phyloP scores from a whole-genome alignment of 2,113 vertebrate species.

The Colistium nudipinnis region DNA sequence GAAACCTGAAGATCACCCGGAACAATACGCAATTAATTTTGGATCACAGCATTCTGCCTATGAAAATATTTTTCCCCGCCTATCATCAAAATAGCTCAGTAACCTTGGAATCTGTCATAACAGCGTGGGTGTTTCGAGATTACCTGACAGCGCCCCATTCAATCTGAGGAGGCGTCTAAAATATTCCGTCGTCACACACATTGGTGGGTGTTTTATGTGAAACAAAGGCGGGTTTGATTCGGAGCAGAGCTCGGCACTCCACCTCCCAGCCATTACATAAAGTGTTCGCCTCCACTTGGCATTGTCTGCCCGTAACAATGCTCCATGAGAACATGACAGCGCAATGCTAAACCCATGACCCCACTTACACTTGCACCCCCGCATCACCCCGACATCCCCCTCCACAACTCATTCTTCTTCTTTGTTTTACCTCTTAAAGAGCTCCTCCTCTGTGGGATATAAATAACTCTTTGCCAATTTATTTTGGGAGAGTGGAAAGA shows the following conservation, averaged over 20 bases:
- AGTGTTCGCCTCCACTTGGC: constrained; percentile 67
- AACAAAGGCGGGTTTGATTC: constrained; percentile 77
- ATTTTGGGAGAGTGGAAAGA: no score
- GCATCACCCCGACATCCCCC: constrained; percentile 33
- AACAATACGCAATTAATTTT: constrained; percentile 69
- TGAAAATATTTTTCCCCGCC: constrained; percentile 76
- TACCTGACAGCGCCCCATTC: constrained; percentile 65
- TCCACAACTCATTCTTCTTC: constrained; percentile 28
- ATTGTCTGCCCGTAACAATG: constrained; percentile 29
- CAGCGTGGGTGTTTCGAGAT: constrained; percentile 70
- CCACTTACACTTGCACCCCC: constrained; percentile 44
- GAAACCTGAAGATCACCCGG: constrained; percentile 50
- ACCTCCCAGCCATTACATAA: constrained; percentile 66
- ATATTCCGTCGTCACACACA: constrained; percentile 61
- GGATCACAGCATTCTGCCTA: constrained; percentile 66
- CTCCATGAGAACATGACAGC: constrained; percentile 71
- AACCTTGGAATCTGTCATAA: constrained; percentile 82
- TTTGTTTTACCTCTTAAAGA: no score
- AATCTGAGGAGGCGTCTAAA: constrained; percentile 59
- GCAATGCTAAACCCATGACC: constrained; percentile 64
- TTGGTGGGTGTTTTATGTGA: constrained; percentile 67
- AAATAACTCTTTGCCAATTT: no score
- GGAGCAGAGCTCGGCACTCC: constrained; percentile 61
- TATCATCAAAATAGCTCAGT: constrained; percentile 77
- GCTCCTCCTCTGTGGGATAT: no score